These are phyloP conservation scores for Drosophila neonasuta DNA, from an alignment of 2,888 invertebrate genomes.

Conservation along the genomic window DNA sequence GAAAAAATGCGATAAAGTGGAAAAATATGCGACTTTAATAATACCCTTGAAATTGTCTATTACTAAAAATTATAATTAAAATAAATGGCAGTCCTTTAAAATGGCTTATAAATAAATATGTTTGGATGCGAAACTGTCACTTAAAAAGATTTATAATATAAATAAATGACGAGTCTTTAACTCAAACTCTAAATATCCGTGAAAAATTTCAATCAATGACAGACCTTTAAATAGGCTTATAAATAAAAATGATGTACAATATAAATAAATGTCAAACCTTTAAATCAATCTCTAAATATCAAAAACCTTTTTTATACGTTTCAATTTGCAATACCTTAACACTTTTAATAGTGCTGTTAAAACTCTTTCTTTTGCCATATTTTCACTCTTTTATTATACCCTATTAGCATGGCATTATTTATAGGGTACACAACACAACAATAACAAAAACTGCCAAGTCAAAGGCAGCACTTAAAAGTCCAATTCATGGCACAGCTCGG, in stretches of 20 bases:
- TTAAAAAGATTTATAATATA: too few relatives aligned
- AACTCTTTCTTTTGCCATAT: background rate
- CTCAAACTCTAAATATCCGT: too few relatives aligned
- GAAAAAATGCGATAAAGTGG: background rate
- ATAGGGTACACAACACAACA: constrained; percentile 33
- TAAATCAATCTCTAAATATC: background rate
- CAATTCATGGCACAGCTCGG: constrained; percentile 56
- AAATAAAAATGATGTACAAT: too few relatives aligned
- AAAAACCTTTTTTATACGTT: too few relatives aligned
- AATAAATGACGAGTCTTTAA: too few relatives aligned
- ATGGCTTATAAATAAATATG: too few relatives aligned
- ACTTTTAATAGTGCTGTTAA: background rate
- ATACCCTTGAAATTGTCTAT: background rate
- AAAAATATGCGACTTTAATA: background rate
- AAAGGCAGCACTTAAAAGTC: constrained; percentile 72
- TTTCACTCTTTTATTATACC: background rate
- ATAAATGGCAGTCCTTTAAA: too few relatives aligned
- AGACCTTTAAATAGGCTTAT: too few relatives aligned
- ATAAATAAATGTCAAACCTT: too few relatives aligned
- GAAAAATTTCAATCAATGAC: too few relatives aligned
- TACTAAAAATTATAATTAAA: too few relatives aligned
- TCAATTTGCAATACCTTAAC: background rate
- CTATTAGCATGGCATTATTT: background rate
- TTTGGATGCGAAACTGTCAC: too few relatives aligned
- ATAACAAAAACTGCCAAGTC: constrained; percentile 57